Evolutionary conservation across 2,113 vertebrate species (phyloP).

Genomic region (Carassius gibelio): DNA sequence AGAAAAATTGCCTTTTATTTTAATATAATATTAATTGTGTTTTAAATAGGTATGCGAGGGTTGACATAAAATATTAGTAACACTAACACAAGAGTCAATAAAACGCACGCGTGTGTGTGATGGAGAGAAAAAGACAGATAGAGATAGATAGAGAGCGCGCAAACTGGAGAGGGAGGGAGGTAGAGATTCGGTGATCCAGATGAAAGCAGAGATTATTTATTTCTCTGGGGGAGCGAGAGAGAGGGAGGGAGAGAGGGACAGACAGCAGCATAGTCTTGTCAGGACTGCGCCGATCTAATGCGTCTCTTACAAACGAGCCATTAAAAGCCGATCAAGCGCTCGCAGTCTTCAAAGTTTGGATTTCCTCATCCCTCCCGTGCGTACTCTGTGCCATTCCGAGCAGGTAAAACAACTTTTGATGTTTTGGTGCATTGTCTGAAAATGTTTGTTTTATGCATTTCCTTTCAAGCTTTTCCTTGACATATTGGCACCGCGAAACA

Average conservation of each 20-base stretch:
- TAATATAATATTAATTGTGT: too few relatives aligned
- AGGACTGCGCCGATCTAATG: constrained; percentile 27
- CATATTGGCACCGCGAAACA: not conserved
- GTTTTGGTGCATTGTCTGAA: not conserved
- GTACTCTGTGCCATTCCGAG: constrained; percentile 26
- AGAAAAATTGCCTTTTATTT: not conserved
- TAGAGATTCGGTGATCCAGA: constrained; percentile 39
- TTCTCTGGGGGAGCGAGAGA: constrained; percentile 33
- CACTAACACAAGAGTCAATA: too few relatives aligned
- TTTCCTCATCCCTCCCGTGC: constrained; percentile 5
- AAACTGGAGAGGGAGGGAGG: constrained; percentile 28
- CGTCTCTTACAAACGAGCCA: constrained; percentile 19
- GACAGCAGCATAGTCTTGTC: constrained; percentile 29
- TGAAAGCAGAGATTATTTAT: constrained; percentile 57
- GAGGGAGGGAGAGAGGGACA: constrained; percentile 8
- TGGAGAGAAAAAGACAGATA: constrained; percentile 35
- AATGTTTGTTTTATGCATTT: not conserved
- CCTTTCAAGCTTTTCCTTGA: not conserved
- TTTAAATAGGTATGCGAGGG: not conserved
- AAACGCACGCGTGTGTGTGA: not conserved
- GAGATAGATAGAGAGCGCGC: constrained; percentile 24
- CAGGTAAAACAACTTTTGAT: constrained; percentile 32
- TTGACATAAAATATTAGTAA: not conserved
- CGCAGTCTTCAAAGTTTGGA: constrained; percentile 38
- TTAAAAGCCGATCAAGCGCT: not conserved